These are phyloP conservation scores for Acanthosepion lycidas DNA, from an alignment of 2,888 invertebrate genomes.

Conservation along the genomic window DNA sequence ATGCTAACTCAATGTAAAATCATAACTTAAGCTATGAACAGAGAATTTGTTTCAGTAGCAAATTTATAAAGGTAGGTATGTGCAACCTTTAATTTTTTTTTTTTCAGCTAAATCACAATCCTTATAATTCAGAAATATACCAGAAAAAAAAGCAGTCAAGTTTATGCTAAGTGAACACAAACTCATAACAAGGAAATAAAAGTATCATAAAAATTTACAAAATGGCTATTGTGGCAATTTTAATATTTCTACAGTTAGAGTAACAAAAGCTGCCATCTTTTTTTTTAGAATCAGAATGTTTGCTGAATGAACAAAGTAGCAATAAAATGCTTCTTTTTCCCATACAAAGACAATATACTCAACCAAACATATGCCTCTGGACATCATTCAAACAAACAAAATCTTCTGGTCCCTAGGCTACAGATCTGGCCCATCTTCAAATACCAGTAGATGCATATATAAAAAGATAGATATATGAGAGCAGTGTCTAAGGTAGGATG, in stretches of 20 bases:
- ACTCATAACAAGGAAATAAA: not conserved
- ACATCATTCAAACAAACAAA: conserved; percentile 4
- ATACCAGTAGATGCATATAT: not conserved
- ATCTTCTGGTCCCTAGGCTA: not conserved
- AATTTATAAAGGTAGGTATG: not conserved
- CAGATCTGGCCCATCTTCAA: not conserved
- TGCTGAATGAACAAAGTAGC: conserved; percentile 16
- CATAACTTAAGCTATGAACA: not conserved
- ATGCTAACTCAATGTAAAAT: not conserved
- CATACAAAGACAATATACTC: not conserved
- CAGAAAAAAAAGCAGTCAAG: not conserved
- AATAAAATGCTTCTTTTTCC: not conserved
- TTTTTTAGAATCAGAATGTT: not conserved
- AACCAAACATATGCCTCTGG: not conserved
- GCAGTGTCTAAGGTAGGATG: not conserved
- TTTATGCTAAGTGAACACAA: not conserved
- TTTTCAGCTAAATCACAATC: not conserved
- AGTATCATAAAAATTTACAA: not conserved
- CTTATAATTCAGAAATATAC: not conserved
- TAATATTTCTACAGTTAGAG: not conserved
- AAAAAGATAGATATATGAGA: not conserved
- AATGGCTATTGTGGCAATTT: not conserved
- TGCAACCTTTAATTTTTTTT: not conserved
- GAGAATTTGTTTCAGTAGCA: no score
- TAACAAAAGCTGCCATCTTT: not conserved